Percentiles rank a stretch among this genome's conserved stretches.
phyloP scores from a whole-genome alignment of 2,113 vertebrate genomes.

The Origma solitaria region DNA sequence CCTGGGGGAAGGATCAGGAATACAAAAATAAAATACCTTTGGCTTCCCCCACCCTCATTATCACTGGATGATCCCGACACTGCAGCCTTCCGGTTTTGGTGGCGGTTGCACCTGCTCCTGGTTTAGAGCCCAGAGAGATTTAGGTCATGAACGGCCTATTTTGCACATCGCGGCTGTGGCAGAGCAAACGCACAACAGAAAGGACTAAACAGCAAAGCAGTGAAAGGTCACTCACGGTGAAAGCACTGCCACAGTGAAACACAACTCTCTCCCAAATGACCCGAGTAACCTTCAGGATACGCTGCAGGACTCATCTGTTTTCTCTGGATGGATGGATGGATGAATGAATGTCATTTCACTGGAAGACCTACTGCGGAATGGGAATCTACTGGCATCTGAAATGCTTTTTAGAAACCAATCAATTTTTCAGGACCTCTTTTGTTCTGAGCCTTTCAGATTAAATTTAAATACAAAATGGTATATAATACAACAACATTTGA shows the following conservation, averaged over 20 bases:
- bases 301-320: not conserved
- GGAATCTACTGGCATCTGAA: not conserved
- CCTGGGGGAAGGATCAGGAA: not conserved
- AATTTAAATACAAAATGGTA: not conserved
- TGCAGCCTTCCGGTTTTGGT: not conserved
- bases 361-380: not conserved
- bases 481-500: not conserved
- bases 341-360: fast-evolving
- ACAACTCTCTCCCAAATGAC: not conserved
- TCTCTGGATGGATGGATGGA: not conserved
- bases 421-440: not conserved
- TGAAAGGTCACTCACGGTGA: not conserved
- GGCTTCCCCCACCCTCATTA: not conserved
- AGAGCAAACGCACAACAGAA: not conserved
- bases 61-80: not conserved
- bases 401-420: not conserved
- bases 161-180: not conserved
- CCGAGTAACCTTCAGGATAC: not conserved
- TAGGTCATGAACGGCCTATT: not conserved
- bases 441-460: not conserved
- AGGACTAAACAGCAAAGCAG: not conserved
- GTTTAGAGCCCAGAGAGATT: not conserved
- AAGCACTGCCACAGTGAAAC: not conserved
- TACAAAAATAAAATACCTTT: not conserved
- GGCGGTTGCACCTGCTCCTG: not conserved